Percentiles rank a stretch among this genome's conserved stretches.
Conservation (phyloP, 2,113 vertebrate genomes). For the Callopanchax toddi region DNA sequence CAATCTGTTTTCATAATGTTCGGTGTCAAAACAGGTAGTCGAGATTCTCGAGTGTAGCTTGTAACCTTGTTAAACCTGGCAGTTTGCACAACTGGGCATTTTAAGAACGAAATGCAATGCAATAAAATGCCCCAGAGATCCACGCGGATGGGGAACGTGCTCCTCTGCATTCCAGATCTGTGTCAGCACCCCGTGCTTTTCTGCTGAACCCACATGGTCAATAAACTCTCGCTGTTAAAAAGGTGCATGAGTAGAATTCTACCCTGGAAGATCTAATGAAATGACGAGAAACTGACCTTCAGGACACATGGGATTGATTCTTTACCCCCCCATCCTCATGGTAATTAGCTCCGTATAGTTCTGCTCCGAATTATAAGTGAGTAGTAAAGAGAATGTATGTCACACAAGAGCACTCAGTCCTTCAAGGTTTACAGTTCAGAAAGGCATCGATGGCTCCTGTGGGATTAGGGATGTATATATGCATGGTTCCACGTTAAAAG, state of each 20-base stretch:
- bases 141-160: constrained; percentile 36
- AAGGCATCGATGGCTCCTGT: constrained; percentile 47
- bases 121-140: constrained; percentile 23
- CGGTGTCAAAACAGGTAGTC: constrained; percentile 8
- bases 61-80: constrained; percentile 37
- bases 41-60: constrained; percentile 16
- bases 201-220: constrained; percentile 57
- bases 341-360: constrained; percentile 67
- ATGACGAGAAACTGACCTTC: constrained; percentile 71
- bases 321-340: constrained; percentile 60
- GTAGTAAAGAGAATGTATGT: constrained; percentile 57
- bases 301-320: constrained; percentile 68
- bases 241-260: constrained; percentile 57
- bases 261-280: constrained; percentile 64
- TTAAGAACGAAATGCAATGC: constrained; percentile 27
- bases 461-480: constrained; percentile 55
- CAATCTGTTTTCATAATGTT: neutral
- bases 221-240: constrained; percentile 55
- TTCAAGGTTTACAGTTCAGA: constrained; percentile 70
- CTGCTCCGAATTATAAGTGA: constrained; percentile 69
- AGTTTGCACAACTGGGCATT: constrained; percentile 16
- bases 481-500: constrained; percentile 50
- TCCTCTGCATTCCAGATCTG: constrained; percentile 55
- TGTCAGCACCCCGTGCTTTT: constrained; percentile 50
- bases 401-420: constrained; percentile 59